These are phyloP conservation scores for Gymnosoma rotundatum DNA, from an alignment of 2,888 invertebrate genomes.

Conservation along the genomic window DNA sequence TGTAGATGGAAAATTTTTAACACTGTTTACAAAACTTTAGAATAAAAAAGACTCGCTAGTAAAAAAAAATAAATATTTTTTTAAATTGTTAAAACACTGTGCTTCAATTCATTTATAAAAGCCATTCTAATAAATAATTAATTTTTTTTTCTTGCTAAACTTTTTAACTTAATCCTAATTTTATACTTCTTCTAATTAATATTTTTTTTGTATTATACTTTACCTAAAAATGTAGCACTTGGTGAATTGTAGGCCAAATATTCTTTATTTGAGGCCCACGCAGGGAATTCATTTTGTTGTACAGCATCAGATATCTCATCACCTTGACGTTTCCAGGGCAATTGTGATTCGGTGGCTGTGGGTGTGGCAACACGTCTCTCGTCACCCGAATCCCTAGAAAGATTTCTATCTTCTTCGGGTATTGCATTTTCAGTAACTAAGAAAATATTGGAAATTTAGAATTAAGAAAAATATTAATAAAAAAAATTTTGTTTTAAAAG, in stretches of 20 bases:
- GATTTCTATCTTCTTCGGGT: constrained; percentile 80
- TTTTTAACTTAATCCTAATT: neutral
- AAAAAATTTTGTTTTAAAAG: neutral
- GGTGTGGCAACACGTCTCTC: constrained; percentile 91
- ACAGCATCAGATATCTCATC: constrained; percentile 87
- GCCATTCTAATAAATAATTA: too few species aligned
- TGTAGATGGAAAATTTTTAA: too few species aligned
- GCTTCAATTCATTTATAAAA: neutral
- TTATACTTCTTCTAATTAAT: neutral
- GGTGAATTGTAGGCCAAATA: constrained; percentile 96
- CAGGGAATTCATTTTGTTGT: constrained; percentile 94
- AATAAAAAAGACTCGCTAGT: too few species aligned
- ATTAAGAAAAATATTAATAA: constrained; percentile 6
- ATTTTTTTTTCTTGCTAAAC: constrained; percentile 26
- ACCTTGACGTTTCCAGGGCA: constrained; percentile 95
- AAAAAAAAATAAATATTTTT: too few species aligned
- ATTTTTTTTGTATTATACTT: constrained; percentile 70
- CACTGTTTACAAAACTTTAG: too few species aligned
- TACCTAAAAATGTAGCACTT: constrained; percentile 95
- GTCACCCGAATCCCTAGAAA: constrained; percentile 83
- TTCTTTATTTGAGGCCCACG: constrained; percentile 97
- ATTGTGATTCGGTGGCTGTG: constrained; percentile 93
- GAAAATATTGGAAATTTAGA: constrained; percentile 25
- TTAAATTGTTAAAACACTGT: constrained; percentile 2
- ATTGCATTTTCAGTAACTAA: constrained; percentile 80